A percentile compares a stretch with the other conserved stretches of the same genome.
Evolutionary conservation across 2,113 vertebrate species (phyloP).

Genomic region (Rattus rattus): DNA sequence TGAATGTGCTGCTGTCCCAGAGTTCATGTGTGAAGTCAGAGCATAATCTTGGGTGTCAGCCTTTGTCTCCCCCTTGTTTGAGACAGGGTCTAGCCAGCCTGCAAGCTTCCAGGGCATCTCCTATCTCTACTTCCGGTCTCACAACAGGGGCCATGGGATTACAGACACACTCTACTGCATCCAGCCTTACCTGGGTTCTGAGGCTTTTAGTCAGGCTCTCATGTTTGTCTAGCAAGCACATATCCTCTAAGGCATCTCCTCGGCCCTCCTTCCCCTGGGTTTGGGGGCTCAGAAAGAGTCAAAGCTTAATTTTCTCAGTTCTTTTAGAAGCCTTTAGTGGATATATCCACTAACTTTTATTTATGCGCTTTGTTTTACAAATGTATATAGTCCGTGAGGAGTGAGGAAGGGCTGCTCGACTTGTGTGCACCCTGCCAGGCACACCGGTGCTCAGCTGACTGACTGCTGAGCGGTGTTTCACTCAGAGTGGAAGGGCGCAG

Average conservation of each 20-base stretch:
- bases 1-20: neutral
- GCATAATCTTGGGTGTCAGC: neutral
- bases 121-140: neutral
- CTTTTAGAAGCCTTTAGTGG: neutral
- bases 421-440: accelerated
- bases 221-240: neutral
- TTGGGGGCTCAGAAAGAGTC: neutral
- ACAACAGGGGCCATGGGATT: neutral
- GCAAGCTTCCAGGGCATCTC: neutral
- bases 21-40: neutral
- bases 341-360: neutral
- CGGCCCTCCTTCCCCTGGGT: neutral
- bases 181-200: neutral
- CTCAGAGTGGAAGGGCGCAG: neutral
- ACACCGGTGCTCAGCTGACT: neutral
- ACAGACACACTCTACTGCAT: too few species aligned
- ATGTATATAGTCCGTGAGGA: neutral
- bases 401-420: too few species aligned
- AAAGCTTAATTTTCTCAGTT: neutral
- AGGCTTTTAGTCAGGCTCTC: too few species aligned
- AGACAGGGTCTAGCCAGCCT: neutral
- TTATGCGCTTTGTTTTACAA: neutral
- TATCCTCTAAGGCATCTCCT: neutral
- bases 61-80: neutral
- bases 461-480: neutral